Percentiles rank a stretch among this genome's conserved stretches.
Evolutionary conservation across 2,797 vertebrate species (phyloP).

Genomic region (Dromococcyx pavoninus): DNA sequence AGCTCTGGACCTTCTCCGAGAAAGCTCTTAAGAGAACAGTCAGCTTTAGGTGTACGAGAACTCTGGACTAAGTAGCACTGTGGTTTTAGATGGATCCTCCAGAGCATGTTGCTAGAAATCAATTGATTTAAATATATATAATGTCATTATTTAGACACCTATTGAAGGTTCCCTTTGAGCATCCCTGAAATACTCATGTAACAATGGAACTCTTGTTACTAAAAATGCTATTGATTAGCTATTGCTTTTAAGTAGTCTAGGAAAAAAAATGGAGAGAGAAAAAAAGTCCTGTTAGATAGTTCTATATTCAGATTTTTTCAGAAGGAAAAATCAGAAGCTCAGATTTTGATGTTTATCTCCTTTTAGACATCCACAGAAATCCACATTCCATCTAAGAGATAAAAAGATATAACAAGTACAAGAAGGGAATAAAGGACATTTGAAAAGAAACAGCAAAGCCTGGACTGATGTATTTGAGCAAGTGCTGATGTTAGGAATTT

Average conservation of each 20-base stretch:
- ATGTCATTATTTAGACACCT: background rate
- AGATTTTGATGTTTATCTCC: background rate
- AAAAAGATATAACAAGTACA: slow-evolving; percentile 29
- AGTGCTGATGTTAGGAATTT: slow-evolving; percentile 64
- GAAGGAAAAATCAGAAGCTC: background rate
- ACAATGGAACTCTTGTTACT: background rate
- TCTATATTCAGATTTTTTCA: background rate
- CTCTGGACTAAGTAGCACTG: background rate
- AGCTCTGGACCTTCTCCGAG: slow-evolving; percentile 28
- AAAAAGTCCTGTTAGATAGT: background rate
- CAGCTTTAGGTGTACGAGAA: background rate
- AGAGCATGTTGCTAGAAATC: background rate
- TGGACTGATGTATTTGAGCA: slow-evolving; percentile 4
- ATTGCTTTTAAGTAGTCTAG: background rate
- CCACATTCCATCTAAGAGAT: background rate
- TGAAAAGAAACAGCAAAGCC: slow-evolving; percentile 51
- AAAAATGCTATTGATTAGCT: background rate
- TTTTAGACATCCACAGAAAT: background rate
- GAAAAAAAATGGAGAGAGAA: background rate
- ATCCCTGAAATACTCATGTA: background rate
- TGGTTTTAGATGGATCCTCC: background rate
- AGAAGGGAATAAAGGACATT: slow-evolving; percentile 1
- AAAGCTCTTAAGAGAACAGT: background rate
- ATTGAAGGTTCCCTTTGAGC: background rate
- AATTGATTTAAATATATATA: background rate